These are phyloP conservation scores for Drosophila pruinosa DNA, from an alignment of 1,140 invertebrate genomes.

Conservation along the genomic window DNA sequence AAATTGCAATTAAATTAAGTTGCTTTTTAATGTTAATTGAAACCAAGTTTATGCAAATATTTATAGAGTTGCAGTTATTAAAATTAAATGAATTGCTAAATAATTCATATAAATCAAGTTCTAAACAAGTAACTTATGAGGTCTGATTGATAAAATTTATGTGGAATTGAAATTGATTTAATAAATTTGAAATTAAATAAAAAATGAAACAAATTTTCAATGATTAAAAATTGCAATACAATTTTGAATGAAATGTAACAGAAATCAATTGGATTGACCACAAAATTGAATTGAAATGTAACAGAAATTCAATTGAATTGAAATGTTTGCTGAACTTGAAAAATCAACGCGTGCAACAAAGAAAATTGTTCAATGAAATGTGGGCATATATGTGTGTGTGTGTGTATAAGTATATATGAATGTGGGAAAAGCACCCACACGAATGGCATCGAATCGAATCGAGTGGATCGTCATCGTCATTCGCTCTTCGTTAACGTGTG, in stretches of 20 bases:
- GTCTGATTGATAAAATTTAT: too few species aligned
- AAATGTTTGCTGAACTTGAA: conserved; percentile 69
- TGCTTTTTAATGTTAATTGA: too few species aligned
- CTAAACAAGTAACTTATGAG: too few species aligned
- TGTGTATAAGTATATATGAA: conserved; percentile 5
- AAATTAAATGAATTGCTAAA: too few species aligned
- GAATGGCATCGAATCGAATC: conserved; percentile 18
- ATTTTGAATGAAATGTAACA: neutral
- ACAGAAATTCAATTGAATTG: neutral
- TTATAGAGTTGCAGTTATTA: too few species aligned
- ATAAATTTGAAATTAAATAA: neutral
- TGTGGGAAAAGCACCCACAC: conserved; percentile 46
- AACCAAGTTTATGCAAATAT: too few species aligned
- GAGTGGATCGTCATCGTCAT: conserved; percentile 25
- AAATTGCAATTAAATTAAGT: too few species aligned
- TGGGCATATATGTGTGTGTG: neutral
- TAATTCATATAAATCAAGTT: too few species aligned
- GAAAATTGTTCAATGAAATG: conserved; percentile 46
- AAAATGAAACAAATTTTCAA: neutral
- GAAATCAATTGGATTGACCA: neutral
- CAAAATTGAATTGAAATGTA: neutral
- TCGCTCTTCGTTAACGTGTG: conserved; percentile 24
- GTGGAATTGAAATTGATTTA: neutral
- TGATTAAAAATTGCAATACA: neutral
- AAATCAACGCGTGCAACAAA: conserved; percentile 45